Conservation (phyloP, 1,140 invertebrate genomes). For the Phymorhynchus buccinoides region DNA sequence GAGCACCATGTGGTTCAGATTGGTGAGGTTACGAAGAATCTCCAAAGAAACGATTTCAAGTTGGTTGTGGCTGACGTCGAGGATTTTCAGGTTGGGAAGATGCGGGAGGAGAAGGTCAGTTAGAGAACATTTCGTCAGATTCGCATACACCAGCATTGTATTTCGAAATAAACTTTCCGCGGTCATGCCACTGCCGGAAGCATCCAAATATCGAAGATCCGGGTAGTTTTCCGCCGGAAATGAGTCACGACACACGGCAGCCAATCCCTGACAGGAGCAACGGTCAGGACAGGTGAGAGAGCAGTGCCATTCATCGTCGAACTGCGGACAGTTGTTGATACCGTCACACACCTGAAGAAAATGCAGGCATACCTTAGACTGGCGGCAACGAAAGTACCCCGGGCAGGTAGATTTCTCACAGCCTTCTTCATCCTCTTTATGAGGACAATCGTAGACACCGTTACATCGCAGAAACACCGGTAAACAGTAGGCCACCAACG, state of each 20-base stretch:
- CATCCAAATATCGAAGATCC: conserved; percentile 11
- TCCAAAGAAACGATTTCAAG: neutral
- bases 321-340: conserved; percentile 8
- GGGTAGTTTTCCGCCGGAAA: neutral
- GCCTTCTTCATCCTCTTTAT: neutral
- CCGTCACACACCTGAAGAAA: conserved; percentile 8
- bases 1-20: neutral
- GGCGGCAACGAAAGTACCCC: conserved; percentile 8
- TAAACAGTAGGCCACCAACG: neutral
- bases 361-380: conserved; percentile 8
- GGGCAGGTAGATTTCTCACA: conserved; percentile 16
- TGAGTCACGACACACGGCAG: neutral
- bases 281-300: conserved; percentile 7
- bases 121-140: neutral
- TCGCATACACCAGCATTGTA: neutral
- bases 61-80: neutral
- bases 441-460: conserved; percentile 13
- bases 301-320: conserved; percentile 27
- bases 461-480: conserved; percentile 19
- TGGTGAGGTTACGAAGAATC: neutral
- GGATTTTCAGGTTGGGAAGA: neutral
- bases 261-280: conserved; percentile 19
- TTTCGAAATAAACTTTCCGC: neutral
- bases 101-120: neutral
- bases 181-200: neutral